Conservation (phyloP, 1,140 invertebrate genomes). For the Coenobita brevimanus region DNA sequence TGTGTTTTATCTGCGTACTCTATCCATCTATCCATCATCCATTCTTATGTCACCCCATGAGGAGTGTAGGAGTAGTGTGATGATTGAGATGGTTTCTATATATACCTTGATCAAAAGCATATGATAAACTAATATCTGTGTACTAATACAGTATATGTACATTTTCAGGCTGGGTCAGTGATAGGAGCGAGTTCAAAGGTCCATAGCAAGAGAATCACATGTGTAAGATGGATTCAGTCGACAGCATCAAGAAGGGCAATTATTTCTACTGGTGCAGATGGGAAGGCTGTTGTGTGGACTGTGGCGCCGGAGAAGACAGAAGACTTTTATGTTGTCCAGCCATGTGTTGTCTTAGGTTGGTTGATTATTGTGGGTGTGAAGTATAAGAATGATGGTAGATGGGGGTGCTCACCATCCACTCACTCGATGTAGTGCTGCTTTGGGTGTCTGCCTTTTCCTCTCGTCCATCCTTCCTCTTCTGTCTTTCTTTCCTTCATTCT, state of each 20-base stretch:
- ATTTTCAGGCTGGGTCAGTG: background rate
- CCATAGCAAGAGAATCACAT: constrained; percentile 46
- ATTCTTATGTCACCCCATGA: too few relatives aligned
- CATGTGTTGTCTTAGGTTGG: constrained; percentile 27
- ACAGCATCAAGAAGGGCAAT: background rate
- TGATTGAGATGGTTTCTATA: too few relatives aligned
- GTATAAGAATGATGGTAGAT: background rate
- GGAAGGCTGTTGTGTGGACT: constrained; percentile 39
- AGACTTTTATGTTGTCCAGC: constrained; percentile 7
- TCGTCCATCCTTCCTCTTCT: too few relatives aligned
- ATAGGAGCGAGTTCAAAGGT: constrained; percentile 30
- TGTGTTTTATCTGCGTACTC: too few relatives aligned
- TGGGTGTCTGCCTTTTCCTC: background rate
- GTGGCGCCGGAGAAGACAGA: constrained; percentile 20
- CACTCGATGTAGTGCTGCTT: background rate
- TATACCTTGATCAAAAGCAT: too few relatives aligned
- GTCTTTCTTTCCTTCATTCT: too few relatives aligned
- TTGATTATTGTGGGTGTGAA: background rate
- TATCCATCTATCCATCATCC: too few relatives aligned
- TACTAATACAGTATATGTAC: too few relatives aligned
- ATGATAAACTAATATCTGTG: too few relatives aligned
- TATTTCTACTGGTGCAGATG: constrained; percentile 34
- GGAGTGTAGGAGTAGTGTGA: too few relatives aligned
- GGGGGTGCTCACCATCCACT: too few relatives aligned
- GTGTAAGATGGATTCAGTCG: constrained; percentile 33